Percentiles rank a stretch among this genome's conserved stretches.
Evolutionary conservation across 2,113 vertebrate genomes (phyloP).

Genomic region (Nerophis ophidion): DNA sequence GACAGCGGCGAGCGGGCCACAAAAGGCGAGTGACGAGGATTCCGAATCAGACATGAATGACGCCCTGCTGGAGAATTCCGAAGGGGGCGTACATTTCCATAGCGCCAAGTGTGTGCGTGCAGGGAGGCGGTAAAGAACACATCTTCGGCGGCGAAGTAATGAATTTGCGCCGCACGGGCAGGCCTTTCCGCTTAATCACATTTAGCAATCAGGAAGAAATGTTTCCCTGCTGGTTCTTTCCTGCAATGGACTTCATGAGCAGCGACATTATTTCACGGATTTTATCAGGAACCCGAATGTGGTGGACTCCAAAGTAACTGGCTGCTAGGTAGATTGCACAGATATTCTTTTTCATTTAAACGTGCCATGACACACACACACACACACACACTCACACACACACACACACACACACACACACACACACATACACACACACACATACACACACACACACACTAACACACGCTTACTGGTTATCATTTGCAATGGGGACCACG

Average conservation of each 20-base stretch:
- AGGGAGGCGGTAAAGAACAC: constrained; percentile 15
- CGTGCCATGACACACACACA: constrained; percentile 6
- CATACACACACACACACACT: no score
- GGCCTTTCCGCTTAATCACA: constrained; percentile 49
- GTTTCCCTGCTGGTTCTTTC: constrained; percentile 48
- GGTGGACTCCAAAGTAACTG: constrained; percentile 19
- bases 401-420: neutral
- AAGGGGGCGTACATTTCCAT: constrained; percentile 21
- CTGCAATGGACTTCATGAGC: constrained; percentile 50
- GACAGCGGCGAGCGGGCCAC: neutral
- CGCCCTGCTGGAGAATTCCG: constrained; percentile 20
- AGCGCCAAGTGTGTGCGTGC: constrained; percentile 12
- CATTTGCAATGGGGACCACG: no score
- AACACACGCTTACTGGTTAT: no score
- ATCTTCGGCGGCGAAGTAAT: constrained; percentile 51
- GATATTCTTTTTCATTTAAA: constrained; percentile 45
- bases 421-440: neutral
- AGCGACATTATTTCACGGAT: constrained; percentile 47
- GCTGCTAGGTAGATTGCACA: constrained; percentile 10
- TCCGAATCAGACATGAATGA: constrained; percentile 23
- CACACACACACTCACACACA: neutral
- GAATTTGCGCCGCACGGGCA: constrained; percentile 41
- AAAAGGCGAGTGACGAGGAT: neutral
- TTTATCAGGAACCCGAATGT: constrained; percentile 40
- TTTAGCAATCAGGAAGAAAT: constrained; percentile 52